Base-by-base conservation (phyloP, 2,113 vertebrate species). In the Lagopus leucura region DNA sequence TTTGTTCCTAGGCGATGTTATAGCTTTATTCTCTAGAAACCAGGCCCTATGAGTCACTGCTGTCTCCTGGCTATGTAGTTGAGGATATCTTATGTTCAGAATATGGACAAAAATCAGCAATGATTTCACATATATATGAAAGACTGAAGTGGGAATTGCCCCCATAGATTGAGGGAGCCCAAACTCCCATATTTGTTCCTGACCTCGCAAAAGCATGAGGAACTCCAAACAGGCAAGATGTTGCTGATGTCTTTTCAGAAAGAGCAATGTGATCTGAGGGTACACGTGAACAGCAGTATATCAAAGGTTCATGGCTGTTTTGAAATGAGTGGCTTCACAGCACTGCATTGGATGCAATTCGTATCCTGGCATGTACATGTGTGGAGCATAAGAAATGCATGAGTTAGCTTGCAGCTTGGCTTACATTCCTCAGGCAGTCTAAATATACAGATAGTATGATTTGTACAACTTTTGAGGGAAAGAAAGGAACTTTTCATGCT, bases 81-180 rank as follows among this genome's bases (percentile, higher is more conserved):
- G 32, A 69, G 19, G 34, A 79, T 15, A 61, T 5, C 34, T 48
- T 8, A 54, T 52, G 10, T 40, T 65, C 28, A 50, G 28, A 28
- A 14, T 67, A 69, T 72, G 43, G 8, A 27, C 27, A 21, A 1
- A 8, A 5, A 87, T 18, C 11, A 87, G 24, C 12, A 55, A 21
- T 14, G 8, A 43, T 83, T 71, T 30, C 34, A 30, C 11, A 66
- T 17, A 63, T 66, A 47, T 4, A 54, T 36, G 24, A 5, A 78
- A 78, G 20, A 54, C 13, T 48, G 6, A 2, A 40, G 8, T 11
- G 8, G n/a, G 28, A 40, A 13, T 27, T 22, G 80, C 25, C 25
- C 8, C 11, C 0, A 0, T n/a, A 22, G 54, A 52, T 38, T 63
- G 60, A 63, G 55, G 17, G 15, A 25, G 34, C 24, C 38, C 19